Evolutionary conservation across 2,888 invertebrate species (phyloP), one percentile per base, ranked within the genome.

Genomic region (Epistrophe eligans): DNA sequence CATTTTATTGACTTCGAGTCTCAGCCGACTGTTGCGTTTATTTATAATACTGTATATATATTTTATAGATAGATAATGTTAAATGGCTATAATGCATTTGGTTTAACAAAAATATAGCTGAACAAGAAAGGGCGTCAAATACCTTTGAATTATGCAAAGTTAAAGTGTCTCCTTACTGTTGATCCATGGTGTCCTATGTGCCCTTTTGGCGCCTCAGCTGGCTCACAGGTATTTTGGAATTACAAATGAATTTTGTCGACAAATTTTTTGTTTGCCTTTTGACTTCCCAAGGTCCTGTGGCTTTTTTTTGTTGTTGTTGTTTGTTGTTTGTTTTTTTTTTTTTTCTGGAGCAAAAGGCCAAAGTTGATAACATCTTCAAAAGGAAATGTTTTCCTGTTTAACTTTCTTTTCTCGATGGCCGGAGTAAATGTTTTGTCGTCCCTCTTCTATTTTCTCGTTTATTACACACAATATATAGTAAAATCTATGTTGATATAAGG

Each of bases 311-410:
- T 55, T 19, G 24, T 24, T 17, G 1, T 24, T 64, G 24, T 62
- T 55, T 19, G 24, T 24, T 17, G 1, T 24, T 64, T 35, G 48
- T 11, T 76, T 76, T 40, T 64, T 43, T 55, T 32, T 40, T 35
- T 40, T 35, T 19, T 57, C 17, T 19, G 58, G 50, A 45, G 67
- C 52, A 81, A 64, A 81, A 66, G 85, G 77, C 82, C 85, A 71
- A 85, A 82, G 64, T 82, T 85, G 85, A 85, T 85, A 85, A 85
- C 77, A 85, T 85, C 85, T 85, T 85, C 85, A 85, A 85, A 85
- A 85, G 85, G 85, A 81, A 85, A 85, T 85, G 85, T 58, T 85
- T 77, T 66, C 60, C 70, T 81, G 77, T 85, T 77, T 80, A 57
- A 66, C 58, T 73, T 60, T 58, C 19, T 60, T 28, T 79, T 52